Conservation (phyloP, 2,113 vertebrate genomes). For the Aythya baeri region DNA sequence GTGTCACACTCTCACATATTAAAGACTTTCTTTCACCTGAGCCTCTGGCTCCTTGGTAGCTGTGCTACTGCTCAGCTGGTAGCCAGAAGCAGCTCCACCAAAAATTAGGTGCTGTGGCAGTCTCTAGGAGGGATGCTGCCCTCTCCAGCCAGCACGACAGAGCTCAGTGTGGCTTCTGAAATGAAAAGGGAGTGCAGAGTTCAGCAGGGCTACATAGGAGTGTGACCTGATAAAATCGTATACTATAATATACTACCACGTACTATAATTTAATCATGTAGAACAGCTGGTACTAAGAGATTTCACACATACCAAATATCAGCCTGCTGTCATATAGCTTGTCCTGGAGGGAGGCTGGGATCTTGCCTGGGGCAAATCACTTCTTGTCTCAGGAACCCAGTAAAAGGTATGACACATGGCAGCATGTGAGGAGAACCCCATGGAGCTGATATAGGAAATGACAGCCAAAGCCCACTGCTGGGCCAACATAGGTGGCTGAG, state of each 20-base stretch:
- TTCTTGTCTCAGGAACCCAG: not conserved
- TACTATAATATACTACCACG: not conserved
- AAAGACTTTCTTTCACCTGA: not conserved
- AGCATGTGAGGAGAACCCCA: not conserved
- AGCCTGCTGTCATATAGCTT: not conserved
- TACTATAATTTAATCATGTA: too few species aligned
- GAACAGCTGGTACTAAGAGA: fast-evolving
- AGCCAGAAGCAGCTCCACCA: not conserved
- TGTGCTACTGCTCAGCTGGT: not conserved
- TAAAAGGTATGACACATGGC: not conserved
- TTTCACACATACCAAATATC: not conserved
- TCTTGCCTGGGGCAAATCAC: not conserved
- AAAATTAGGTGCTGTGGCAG: not conserved
- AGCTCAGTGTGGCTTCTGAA: not conserved
- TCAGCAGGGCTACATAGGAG: not conserved
- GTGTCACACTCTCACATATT: too few species aligned
- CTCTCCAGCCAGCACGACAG: not conserved
- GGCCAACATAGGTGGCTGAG: not conserved
- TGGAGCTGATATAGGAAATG: not conserved
- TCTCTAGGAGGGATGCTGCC: not conserved
- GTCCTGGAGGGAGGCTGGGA: not conserved
- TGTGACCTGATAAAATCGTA: not conserved
- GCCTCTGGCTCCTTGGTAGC: not conserved
- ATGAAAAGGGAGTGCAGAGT: not conserved
- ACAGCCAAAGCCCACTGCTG: not conserved